Conservation (phyloP, 2,113 vertebrate genomes). For the Heterotilapia buettikoferi region DNA sequence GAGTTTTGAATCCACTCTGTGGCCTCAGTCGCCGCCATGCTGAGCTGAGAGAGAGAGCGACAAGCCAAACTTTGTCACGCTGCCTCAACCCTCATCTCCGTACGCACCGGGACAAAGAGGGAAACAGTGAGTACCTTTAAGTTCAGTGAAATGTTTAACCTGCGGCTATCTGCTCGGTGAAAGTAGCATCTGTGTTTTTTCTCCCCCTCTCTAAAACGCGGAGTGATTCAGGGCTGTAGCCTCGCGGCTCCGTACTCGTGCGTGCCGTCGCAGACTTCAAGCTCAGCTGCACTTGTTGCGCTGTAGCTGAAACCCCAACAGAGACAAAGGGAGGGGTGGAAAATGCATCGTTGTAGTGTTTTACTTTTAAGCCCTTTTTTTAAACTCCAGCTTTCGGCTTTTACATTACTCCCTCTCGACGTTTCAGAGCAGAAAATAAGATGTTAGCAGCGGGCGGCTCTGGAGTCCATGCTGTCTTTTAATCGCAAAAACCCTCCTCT, state of each 20-base stretch:
- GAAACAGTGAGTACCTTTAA: slow-evolving; percentile 34
- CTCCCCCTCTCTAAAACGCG: background rate
- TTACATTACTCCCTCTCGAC: background rate
- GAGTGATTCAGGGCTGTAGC: background rate
- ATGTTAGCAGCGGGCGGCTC: background rate
- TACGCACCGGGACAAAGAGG: background rate
- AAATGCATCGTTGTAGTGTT: background rate
- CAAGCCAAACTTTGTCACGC: slow-evolving; percentile 37
- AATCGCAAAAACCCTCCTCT: background rate
- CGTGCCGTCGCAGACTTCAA: slow-evolving; percentile 20
- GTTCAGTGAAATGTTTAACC: background rate
- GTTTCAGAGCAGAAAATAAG: background rate
- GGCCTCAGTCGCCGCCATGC: slow-evolving; percentile 64
- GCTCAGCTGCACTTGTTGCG: slow-evolving; percentile 64
- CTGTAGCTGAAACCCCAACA: background rate
- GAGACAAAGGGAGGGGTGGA: background rate
- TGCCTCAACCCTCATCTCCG: background rate
- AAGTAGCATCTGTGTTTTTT: background rate
- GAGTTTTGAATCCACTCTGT: slow-evolving; percentile 48
- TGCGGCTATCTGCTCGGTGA: background rate
- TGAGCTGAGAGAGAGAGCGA: slow-evolving; percentile 33
- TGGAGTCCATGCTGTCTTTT: background rate
- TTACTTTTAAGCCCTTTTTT: background rate
- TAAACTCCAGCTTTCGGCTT: background rate
- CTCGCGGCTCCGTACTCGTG: background rate